Percentiles rank a stretch among this genome's conserved stretches.
Conservation (phyloP, 2,113 vertebrate species). For the Chaenogobius annularis region DNA sequence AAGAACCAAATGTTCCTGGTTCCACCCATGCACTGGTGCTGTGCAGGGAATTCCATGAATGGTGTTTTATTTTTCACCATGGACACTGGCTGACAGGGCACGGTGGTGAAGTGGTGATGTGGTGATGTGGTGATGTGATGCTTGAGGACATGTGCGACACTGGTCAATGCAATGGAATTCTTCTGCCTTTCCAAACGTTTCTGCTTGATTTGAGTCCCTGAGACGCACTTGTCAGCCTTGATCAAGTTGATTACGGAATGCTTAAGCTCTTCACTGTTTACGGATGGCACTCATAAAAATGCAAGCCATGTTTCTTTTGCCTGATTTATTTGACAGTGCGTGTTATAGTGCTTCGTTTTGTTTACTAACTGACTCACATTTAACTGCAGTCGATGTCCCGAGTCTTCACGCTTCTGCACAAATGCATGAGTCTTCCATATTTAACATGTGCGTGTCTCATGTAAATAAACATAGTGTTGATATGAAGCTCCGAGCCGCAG, state of each 20-base stretch:
- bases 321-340: conserved; percentile 52
- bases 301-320: conserved; percentile 35
- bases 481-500: conserved; percentile 10
- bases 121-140: background rate
- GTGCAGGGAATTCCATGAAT: conserved; percentile 52
- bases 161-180: conserved; percentile 56
- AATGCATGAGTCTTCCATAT: conserved; percentile 4
- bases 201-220: conserved; percentile 20
- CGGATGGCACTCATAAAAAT: conserved; percentile 61
- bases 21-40: conserved; percentile 29
- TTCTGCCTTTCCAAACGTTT: conserved; percentile 30
- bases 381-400: conserved; percentile 53
- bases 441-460: background rate
- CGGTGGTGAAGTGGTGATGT: conserved; percentile 7
- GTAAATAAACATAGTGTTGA: background rate
- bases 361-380: conserved; percentile 53
- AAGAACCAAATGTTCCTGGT: conserved; percentile 67
- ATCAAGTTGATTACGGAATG: conserved; percentile 57
- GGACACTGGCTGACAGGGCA: conserved; percentile 1
- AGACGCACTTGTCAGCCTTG: conserved; percentile 21
- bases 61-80: conserved; percentile 30
- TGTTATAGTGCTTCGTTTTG: conserved; percentile 52
- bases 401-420: conserved; percentile 20
- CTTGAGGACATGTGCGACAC: conserved; percentile 20
- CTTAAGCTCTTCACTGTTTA: conserved; percentile 58